Evolutionary conservation across 2,113 vertebrate species (phyloP).

Genomic region (Amphilophus citrinellus): DNA sequence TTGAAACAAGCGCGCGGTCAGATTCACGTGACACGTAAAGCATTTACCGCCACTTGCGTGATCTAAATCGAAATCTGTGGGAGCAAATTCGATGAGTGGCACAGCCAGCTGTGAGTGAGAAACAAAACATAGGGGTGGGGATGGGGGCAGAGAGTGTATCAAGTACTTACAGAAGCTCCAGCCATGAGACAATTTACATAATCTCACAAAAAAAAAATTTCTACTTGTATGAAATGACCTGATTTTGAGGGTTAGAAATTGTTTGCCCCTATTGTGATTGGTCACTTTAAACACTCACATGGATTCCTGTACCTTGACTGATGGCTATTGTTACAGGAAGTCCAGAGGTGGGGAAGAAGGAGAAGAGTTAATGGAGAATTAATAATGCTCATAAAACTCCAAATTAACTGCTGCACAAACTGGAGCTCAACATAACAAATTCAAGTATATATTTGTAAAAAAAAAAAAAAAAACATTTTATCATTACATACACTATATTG

Average conservation of each 20-base stretch:
- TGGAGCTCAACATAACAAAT: neutral
- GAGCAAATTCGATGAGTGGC: neutral
- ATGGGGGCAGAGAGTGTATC: neutral
- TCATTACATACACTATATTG: neutral
- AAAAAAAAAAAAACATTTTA: too few species aligned
- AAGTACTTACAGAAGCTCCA: neutral
- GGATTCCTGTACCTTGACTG: neutral
- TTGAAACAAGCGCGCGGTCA: constrained; percentile 4
- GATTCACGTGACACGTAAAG: neutral
- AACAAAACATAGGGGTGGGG: neutral
- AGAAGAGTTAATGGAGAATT: neutral
- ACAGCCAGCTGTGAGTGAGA: neutral
- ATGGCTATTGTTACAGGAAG: neutral
- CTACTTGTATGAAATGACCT: too few species aligned
- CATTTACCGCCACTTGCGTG: neutral
- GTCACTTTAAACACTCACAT: too few species aligned
- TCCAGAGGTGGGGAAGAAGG: neutral
- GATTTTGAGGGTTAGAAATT: too few species aligned
- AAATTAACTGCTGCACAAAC: neutral
- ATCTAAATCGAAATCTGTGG: neutral
- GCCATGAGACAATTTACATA: neutral
- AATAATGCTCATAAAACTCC: neutral
- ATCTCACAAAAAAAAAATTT: too few species aligned
- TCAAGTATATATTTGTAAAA: neutral
- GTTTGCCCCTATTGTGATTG: accelerated